These are phyloP conservation scores for Eupelmus urozonus DNA, from an alignment of 2,888 invertebrate genomes.

Conservation along the genomic window DNA sequence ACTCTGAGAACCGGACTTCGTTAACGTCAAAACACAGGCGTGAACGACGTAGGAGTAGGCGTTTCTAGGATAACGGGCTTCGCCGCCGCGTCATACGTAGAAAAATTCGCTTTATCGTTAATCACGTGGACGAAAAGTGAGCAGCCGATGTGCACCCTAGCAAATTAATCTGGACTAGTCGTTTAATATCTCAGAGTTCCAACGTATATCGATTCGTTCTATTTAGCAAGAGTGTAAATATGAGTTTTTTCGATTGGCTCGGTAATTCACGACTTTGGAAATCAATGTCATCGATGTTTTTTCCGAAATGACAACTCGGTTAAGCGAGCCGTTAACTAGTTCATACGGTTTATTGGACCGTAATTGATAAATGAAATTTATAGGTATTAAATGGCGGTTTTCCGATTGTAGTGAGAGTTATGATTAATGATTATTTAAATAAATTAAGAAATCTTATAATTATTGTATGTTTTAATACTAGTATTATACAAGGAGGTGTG, in stretches of 20 bases:
- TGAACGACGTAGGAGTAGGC: conserved; percentile 47
- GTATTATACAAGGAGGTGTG: too few species aligned
- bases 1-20: conserved; percentile 24
- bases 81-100: conserved; percentile 7
- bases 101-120: conserved; percentile 21
- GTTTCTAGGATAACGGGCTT: conserved; percentile 43
- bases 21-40: conserved; percentile 42
- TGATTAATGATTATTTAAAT: too few species aligned
- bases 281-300: conserved; percentile 20
- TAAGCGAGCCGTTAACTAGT: conserved; percentile 19
- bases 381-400: background rate
- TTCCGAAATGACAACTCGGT: conserved; percentile 9
- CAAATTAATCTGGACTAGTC: conserved; percentile 22
- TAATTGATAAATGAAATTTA: background rate
- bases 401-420: background rate
- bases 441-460: too few species aligned
- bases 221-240: conserved; percentile 5
- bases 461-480: too few species aligned
- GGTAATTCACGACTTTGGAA: conserved; percentile 18
- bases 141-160: background rate
- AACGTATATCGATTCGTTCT: conserved; percentile 44
- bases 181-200: conserved; percentile 20
- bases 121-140: background rate
- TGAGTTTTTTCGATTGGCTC: background rate
- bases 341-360: background rate